Evolutionary conservation across 2,113 vertebrate species (phyloP), one percentile per base, ranked within the genome.

Genomic region (Candoia aspera): DNA sequence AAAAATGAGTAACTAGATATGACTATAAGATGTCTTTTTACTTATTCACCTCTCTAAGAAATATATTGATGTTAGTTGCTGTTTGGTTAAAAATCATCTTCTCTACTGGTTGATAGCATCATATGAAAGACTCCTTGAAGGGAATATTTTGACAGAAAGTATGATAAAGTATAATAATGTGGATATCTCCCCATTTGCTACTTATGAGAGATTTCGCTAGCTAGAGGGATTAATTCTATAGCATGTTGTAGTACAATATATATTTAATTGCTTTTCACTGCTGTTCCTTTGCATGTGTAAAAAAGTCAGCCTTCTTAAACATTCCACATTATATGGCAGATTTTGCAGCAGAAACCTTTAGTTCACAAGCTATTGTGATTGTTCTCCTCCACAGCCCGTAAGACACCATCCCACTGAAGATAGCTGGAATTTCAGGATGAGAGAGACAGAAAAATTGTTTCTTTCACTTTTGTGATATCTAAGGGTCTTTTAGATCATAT

Each of bases 101-200:
- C 64, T 94, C 42, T 73, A 87, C 88, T 90, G 55, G 86, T 8
- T 54, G 94, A 95, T 95, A 94, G 33, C 92, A 91, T 95, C 95
- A 24, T 88, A 1, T 1, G 0, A 91, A 92, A 94, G 92, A 89
- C 93, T 96, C 42, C 96, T 94, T 94, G 94, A 15, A 15, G 64
- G 94, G 92, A 68, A 79, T 94, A 11, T 96, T 95, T 93, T 96
- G 96, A 95, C 95, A 94, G 93, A 64, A 93, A 92, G 42, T 15
- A 79, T 90, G 96, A 97, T 96, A 96, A 96, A 96, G 92, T 90
- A 86, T 8, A 93, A 84, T 60, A 33, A 79, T 87, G 88, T 49
- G 84, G 93, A 90, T 94, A 93, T 2, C 8, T 46, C 64, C 79
- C 95, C 79, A 2, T 93, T 94, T 94, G 91, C 12, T 54, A 93